Evolutionary conservation across 1,140 invertebrate species (phyloP).

Genomic region (Scaptomyza montana): DNA sequence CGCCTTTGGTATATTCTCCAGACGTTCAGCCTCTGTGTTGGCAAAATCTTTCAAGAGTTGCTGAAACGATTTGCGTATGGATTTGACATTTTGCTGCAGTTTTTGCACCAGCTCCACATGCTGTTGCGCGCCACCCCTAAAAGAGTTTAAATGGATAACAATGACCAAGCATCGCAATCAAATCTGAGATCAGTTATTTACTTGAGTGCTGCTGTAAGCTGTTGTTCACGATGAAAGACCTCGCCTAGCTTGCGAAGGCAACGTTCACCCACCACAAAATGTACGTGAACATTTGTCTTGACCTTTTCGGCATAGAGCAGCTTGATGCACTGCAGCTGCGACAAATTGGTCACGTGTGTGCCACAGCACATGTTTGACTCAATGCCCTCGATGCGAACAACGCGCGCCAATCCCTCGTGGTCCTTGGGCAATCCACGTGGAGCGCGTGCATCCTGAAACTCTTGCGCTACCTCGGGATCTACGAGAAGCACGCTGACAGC

Average conservation of each 20-base stretch:
- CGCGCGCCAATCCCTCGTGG: constrained; percentile 88
- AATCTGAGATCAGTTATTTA: constrained; percentile 21
- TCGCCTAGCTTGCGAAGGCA: constrained; percentile 86
- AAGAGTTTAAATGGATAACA: constrained; percentile 14
- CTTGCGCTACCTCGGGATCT: constrained; percentile 85
- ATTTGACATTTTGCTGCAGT: constrained; percentile 88
- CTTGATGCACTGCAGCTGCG: constrained; percentile 92
- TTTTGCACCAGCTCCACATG: constrained; percentile 90
- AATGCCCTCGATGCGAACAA: constrained; percentile 89
- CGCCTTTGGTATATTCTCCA: constrained; percentile 84
- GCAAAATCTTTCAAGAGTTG: constrained; percentile 88
- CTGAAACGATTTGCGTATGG: constrained; percentile 86
- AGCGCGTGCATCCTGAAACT: constrained; percentile 73
- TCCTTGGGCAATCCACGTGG: constrained; percentile 89
- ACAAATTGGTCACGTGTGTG: constrained; percentile 91
- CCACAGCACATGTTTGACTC: constrained; percentile 94
- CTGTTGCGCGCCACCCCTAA: constrained; percentile 87
- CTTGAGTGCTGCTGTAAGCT: constrained; percentile 87
- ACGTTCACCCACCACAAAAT: constrained; percentile 89
- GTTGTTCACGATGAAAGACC: constrained; percentile 87
- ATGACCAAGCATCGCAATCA: neutral
- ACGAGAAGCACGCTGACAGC: constrained; percentile 87
- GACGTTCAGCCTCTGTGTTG: constrained; percentile 86
- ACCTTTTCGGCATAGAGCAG: constrained; percentile 88
- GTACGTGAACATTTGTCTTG: constrained; percentile 87